Evolutionary conservation across 1,140 invertebrate species (phyloP), one percentile per base, ranked within the genome.

Genomic region (Drosophila ercepeae): DNA sequence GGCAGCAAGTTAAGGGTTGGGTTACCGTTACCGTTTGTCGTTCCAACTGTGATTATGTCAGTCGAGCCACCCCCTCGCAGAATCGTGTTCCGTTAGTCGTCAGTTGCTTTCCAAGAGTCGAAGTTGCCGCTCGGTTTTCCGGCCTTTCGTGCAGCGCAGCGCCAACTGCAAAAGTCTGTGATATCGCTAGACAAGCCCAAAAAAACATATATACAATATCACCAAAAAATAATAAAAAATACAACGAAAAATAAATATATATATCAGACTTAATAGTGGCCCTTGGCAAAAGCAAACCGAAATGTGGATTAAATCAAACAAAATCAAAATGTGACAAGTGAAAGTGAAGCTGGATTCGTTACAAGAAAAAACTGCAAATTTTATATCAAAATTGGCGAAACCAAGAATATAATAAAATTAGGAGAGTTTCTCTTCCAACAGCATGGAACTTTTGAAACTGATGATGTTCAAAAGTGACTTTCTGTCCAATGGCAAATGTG

Each of bases 401-500:
- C 34, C 54, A 16, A 23, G 11, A 29, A 57, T 5, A 49, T 13
- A 9, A 16, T 13, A 49, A 21, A 19, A 42, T 11, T 44, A 4
- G 29, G 19, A 32, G 19, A 55, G 21, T 14, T 25, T 14, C 25
- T 34, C 46, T 25, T 45, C n/a, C 42, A 19, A 29, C 68, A 53
- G 86, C 64, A 91, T 91, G 90, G 90, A 91, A 89, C 89, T 91
- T 73, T 79, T 91, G 45, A 91, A 91, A 63, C 76, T 91, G 74
- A 91, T 91, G 90, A 91, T 90, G 89, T 90, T 90, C 75, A 91
- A 91, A 78, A 91, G 89, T 90, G 90, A 91, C 89, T 91, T 91
- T 74, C 73, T 91, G 84, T 89, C 78, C 55, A 89, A 89, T 65
- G 78, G 84, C 73, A 90, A 90, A 82, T 86, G 86, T 81, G 90